Evolutionary conservation across 1,140 invertebrate species (phyloP).

Genomic region (Cepaea nemoralis): DNA sequence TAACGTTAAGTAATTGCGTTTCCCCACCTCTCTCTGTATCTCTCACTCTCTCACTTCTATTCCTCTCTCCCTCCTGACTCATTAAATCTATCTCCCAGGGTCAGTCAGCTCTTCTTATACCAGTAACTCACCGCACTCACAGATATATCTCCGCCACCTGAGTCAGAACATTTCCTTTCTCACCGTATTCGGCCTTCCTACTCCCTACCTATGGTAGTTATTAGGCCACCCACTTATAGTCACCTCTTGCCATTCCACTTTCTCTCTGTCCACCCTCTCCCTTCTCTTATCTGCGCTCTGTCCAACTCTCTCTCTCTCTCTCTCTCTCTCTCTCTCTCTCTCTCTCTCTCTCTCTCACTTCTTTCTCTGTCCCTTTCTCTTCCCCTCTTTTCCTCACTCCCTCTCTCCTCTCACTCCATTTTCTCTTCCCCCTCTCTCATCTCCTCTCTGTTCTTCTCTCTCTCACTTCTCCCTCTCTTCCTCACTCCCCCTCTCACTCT

Average conservation of each 20-base stretch:
- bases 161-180: constrained; percentile 20
- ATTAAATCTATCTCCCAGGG: neutral
- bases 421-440: neutral
- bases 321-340: neutral
- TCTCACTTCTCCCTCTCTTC: neutral
- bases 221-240: too few species aligned
- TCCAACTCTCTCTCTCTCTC: neutral
- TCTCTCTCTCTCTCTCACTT: neutral
- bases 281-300: neutral
- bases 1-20: too few species aligned
- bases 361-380: neutral
- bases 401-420: neutral
- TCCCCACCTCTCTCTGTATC: too few species aligned
- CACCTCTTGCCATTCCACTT: constrained; percentile 3
- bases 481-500: too few species aligned
- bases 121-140: constrained; percentile 18
- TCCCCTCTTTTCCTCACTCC: neutral
- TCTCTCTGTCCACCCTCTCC: neutral
- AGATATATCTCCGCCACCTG: constrained; percentile 21
- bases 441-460: neutral
- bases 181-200: constrained; percentile 6
- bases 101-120: constrained; percentile 32
- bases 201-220: too few species aligned
- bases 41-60: too few species aligned
- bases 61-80: too few species aligned